Conservation (phyloP, 2,888 invertebrate genomes). For the Parnassius apollo region DNA sequence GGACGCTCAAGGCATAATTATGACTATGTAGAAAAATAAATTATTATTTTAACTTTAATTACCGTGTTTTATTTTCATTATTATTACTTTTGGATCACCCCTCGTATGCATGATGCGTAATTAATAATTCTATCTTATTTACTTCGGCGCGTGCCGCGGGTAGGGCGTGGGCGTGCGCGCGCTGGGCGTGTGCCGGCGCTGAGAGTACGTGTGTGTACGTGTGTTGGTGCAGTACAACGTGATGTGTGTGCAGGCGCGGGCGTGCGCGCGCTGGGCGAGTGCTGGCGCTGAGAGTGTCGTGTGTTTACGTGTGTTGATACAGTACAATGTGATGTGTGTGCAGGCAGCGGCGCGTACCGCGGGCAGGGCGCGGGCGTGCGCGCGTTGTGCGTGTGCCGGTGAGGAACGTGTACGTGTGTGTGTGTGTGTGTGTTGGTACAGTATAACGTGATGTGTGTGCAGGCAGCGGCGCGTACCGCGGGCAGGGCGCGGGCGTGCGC, state of each 20-base stretch:
- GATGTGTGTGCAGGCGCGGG: slow-evolving; percentile 40
- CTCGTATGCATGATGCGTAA: too few relatives aligned
- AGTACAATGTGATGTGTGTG: background rate
- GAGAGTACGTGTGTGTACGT: background rate
- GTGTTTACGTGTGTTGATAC: background rate
- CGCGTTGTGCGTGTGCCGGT: slow-evolving; percentile 53
- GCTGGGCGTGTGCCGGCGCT: too few relatives aligned
- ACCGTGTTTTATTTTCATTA: too few relatives aligned
- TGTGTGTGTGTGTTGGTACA: too few relatives aligned
- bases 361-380: slow-evolving; percentile 47
- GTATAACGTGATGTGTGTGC: background rate
- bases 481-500: too few relatives aligned
- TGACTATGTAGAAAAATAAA: too few relatives aligned
- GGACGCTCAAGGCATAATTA: too few relatives aligned
- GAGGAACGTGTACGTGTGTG: slow-evolving; percentile 24
- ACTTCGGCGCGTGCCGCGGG: slow-evolving; percentile 31
- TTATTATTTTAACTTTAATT: too few relatives aligned
- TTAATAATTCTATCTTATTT: too few relatives aligned
- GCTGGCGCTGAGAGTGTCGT: slow-evolving; percentile 36
- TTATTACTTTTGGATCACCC: too few relatives aligned
- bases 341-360: slow-evolving; percentile 40
- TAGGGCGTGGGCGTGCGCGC: slow-evolving; percentile 24
- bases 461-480: too few relatives aligned
- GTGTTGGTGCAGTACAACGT: too few relatives aligned
- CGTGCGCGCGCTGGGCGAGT: slow-evolving; percentile 56